phyloP scores from a whole-genome alignment of 2,888 invertebrate genomes.

The Arrhopalites spinosus region DNA sequence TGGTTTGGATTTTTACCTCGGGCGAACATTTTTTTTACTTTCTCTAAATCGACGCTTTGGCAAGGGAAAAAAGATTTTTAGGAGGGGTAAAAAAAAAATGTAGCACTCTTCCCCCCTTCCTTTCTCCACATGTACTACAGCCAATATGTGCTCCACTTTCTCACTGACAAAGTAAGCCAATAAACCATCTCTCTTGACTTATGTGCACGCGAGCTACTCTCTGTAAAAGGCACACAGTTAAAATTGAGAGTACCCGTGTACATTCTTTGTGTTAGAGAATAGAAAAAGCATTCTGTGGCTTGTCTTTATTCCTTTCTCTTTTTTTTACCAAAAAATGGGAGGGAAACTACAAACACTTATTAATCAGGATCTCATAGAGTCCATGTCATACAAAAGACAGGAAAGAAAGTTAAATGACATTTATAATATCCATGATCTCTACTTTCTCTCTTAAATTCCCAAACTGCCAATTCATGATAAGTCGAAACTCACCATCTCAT shows the following conservation, averaged over 20 bases:
- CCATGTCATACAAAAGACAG: neutral
- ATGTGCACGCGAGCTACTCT: neutral
- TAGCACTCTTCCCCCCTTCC: neutral
- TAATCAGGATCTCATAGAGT: no score
- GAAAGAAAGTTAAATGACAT: conserved; percentile 1
- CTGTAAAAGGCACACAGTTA: no score
- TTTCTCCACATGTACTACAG: neutral
- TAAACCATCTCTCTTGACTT: conserved; percentile 23
- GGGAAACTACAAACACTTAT: neutral
- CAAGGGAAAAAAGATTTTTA: conserved; percentile 14
- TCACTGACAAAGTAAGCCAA: conserved; percentile 29
- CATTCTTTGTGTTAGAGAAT: no score
- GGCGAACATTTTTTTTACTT: neutral
- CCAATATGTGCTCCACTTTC: neutral
- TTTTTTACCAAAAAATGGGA: no score
- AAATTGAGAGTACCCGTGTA: no score
- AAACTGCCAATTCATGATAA: no score
- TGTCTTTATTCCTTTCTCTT: no score
- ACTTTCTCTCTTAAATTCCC: no score
- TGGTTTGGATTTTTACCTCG: neutral
- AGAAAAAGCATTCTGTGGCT: neutral
- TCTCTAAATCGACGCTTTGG: conserved; percentile 2
- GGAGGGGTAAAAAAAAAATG: no score
- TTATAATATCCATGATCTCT: no score
- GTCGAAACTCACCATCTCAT: no score